Evolutionary conservation across 2,888 invertebrate species (phyloP), one percentile per base, ranked within the genome.

Genomic region (Andrena trimmerana): DNA sequence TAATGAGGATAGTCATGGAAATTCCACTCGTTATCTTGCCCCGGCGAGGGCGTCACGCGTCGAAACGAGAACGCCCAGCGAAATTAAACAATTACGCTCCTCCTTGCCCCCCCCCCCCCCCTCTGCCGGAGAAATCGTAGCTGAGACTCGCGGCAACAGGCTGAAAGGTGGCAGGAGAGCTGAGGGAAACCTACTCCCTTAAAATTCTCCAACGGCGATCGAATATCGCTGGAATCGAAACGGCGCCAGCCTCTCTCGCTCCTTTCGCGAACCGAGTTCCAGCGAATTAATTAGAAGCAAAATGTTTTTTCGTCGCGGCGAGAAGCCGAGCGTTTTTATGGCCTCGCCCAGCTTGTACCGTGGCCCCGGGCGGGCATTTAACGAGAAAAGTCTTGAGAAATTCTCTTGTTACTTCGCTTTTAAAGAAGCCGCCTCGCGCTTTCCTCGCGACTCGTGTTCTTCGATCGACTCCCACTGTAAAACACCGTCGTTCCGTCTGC

Each of bases 11-110:
- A 66, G 76, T 52, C 71, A 74, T 63, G 54, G 85, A 73, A 84
- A 83, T 81, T 86, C 84, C 77, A 78, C 83, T 87, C 83, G 84
- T 84, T 84, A 83, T 75, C 72, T 80, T 31, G 68, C 42, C 29
- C 57, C 62, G 33, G 29, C 66, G 59, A 13, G 73, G 42, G 57
- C 27, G 57, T 20, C 10, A 57, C 24, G 24, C 4, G 24, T 57
- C 66, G 29, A 13, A 1, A 59, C 31, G 24, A 33, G 33, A 20
- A 20, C 59, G 36, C 29, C 67, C 20, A 6, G 31, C 31, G 24
- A 27, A 62, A 79, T 81, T 36, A 59, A 66, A 31, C 68, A 68
- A 69, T 63, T 42, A 24, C 20, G 3, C 27, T 36, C 13, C n/a
- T 6, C 8, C 20, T 16, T 10, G 29, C 29, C 20, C 52, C 3